Conservation (phyloP, 2,888 invertebrate genomes). For the Agrochola lychnidis region DNA sequence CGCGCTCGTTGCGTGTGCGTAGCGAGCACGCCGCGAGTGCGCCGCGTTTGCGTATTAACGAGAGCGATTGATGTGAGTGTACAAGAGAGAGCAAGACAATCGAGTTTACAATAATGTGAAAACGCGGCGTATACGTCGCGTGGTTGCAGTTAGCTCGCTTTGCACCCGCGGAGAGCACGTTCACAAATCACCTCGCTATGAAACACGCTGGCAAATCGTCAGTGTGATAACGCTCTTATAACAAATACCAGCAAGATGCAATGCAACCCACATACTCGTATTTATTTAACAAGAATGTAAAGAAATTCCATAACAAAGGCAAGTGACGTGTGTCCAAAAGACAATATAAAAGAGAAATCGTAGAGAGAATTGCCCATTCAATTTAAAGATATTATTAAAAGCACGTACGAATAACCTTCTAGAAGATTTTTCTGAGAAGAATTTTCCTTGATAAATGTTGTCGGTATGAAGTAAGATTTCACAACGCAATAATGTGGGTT, state of each 20-base stretch:
- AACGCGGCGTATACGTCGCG: too few species aligned
- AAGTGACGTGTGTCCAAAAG: background rate
- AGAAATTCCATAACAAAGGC: slow-evolving; percentile 7
- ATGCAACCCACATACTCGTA: background rate
- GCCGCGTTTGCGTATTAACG: too few species aligned
- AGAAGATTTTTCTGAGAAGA: slow-evolving; percentile 1
- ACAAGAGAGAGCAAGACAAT: too few species aligned
- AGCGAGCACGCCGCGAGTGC: too few species aligned
- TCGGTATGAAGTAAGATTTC: background rate
- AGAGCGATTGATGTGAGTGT: too few species aligned
- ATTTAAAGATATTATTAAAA: slow-evolving; percentile 19
- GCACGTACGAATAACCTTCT: slow-evolving; percentile 10
- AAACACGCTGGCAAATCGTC: too few species aligned
- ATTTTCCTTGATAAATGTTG: background rate
- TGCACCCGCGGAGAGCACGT: too few species aligned
- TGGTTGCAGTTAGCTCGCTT: too few species aligned
- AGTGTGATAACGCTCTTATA: too few species aligned
- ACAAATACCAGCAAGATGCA: background rate
- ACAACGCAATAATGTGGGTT: background rate
- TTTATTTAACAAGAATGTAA: slow-evolving; percentile 4
- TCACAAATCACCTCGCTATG: too few species aligned
- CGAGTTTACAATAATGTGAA: too few species aligned
- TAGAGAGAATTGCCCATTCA: slow-evolving; percentile 19
- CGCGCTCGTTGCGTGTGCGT: too few species aligned
- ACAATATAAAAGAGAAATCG: slow-evolving; percentile 21